Base-by-base conservation (phyloP, 2,888 invertebrate genomes). In the Pegoplata infirma region DNA sequence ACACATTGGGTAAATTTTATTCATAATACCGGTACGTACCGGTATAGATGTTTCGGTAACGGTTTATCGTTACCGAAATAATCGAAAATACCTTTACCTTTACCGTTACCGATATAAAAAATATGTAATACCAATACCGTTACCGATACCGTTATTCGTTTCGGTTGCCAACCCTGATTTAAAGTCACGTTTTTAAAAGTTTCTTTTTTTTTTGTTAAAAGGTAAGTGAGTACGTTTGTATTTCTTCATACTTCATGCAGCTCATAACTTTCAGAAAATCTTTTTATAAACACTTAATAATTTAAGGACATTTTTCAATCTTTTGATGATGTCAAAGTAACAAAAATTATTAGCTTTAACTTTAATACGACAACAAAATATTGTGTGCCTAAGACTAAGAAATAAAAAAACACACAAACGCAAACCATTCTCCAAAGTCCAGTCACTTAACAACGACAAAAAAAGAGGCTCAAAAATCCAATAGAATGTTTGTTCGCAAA, bases 281-380 rank as follows among this genome's bases (percentile, higher is more conserved):
- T 32, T 56, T 67, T 61, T 75, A 59, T 75, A 84, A 85, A 83
- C 85, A 83, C 83, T 86, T 85, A 87, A 84, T 85, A 84, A 87
- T 87, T 87, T 85, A 86, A 85, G 87, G 87, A 87, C 88, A 88
- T 88, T 88, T 88, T 88, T 88, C 89, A 88, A 87, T 87, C 88
- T 87, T 88, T 89, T 88, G 87, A 87, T 83, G 86, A 86, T 84
- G 87, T 84, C 85, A 86, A 87, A 85, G 71, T 67, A 76, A 80
- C 81, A 80, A 74, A 81, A 82, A 82, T 81, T 86, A 86, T 87
- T 85, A 87, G 86, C 84, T 83, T 83, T 84, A 86, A 86, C 86
- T 87, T 87, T 87, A 87, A 87, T 87, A 84, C 87, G 85, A 75
- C 79, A 72, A 63, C 66, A 72, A 79, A 71, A 79, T 69, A 72